phyloP scores from a whole-genome alignment of 2,888 invertebrate genomes.

The Meteorus cinctellus region DNA sequence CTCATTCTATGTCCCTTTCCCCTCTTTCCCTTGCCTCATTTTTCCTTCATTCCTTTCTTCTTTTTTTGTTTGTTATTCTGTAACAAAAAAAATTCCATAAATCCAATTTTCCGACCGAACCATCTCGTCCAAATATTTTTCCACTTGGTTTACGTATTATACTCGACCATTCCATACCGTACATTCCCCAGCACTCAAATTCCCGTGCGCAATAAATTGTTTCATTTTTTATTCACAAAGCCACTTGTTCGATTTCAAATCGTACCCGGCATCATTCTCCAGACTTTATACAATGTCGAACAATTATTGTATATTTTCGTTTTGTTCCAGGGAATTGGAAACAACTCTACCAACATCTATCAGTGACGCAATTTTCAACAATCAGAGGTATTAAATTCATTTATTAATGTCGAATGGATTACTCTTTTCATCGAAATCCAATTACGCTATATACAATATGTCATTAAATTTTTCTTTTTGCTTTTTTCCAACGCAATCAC shows the following conservation, averaged over 20 bases:
- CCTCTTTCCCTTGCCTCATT: neutral
- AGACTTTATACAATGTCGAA: neutral
- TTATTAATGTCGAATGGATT: neutral
- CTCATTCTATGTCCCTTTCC: neutral
- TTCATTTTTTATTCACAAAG: neutral
- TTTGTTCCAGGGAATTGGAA: slow-evolving; percentile 57
- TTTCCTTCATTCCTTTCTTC: neutral
- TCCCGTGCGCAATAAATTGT: neutral
- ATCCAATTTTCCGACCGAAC: slow-evolving; percentile 28
- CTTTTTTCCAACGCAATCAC: slow-evolving; percentile 53
- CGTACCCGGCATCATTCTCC: neutral
- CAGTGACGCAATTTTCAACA: slow-evolving; percentile 58
- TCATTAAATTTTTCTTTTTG: neutral
- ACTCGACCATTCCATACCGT: neutral
- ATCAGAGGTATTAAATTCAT: slow-evolving; percentile 56
- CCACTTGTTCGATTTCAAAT: neutral
- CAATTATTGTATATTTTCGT: slow-evolving; percentile 24
- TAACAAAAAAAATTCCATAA: slow-evolving; percentile 8
- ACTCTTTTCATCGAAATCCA: slow-evolving; percentile 12
- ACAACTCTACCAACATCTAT: slow-evolving; percentile 41
- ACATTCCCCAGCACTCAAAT: neutral
- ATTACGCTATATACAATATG: neutral
- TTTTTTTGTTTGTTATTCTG: neutral
- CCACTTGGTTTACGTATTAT: neutral
- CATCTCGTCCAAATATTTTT: neutral